Evolutionary conservation across 30 jellyfish, hydroid and myxozoan species (phyloP).

Genomic region (Hydra vulgaris): DNA sequence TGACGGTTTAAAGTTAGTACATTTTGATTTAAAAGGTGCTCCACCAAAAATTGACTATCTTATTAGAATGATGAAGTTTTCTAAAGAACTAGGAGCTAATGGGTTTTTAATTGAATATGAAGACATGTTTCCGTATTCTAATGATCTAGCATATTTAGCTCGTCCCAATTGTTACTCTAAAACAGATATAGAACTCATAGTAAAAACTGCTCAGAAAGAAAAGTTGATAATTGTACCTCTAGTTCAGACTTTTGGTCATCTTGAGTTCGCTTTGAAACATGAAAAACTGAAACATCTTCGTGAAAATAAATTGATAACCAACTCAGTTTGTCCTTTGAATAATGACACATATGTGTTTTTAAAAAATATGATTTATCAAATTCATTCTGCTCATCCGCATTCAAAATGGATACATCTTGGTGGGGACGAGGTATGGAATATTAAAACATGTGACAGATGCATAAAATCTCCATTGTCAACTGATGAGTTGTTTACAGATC

Average conservation of each 20-base stretch:
- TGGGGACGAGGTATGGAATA: slow-evolving; percentile 93
- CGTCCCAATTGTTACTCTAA: slow-evolving; percentile 56
- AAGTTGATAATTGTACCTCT: slow-evolving; percentile 56
- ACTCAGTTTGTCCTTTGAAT: slow-evolving; percentile 63
- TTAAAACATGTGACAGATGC: slow-evolving; percentile 60
- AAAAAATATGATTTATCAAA: slow-evolving; percentile 40
- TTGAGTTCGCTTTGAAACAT: slow-evolving; percentile 83
- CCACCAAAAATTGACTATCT: slow-evolving; percentile 67
- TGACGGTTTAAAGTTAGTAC: slow-evolving; percentile 61
- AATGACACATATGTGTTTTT: slow-evolving; percentile 33
- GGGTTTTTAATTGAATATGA: slow-evolving; percentile 83
- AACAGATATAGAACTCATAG: slow-evolving; percentile 32
- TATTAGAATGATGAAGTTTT: slow-evolving; percentile 32
- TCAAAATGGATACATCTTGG: slow-evolving; percentile 80
- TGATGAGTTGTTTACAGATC: slow-evolving; percentile 43
- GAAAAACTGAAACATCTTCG: slow-evolving; percentile 47
- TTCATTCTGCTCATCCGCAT: slow-evolving; percentile 48
- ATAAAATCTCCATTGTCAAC: neutral
- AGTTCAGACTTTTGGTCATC: slow-evolving; percentile 88
- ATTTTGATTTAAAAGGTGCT: slow-evolving; percentile 82
- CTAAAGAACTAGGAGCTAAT: slow-evolving; percentile 48
- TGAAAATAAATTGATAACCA: slow-evolving; percentile 42
- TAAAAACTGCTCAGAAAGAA: slow-evolving; percentile 45
- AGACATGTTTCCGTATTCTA: slow-evolving; percentile 73
- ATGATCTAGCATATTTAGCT: slow-evolving; percentile 40